Evolutionary conservation across 2,113 vertebrate species (phyloP).

Genomic region (Pomatorhinus ruficollis): DNA sequence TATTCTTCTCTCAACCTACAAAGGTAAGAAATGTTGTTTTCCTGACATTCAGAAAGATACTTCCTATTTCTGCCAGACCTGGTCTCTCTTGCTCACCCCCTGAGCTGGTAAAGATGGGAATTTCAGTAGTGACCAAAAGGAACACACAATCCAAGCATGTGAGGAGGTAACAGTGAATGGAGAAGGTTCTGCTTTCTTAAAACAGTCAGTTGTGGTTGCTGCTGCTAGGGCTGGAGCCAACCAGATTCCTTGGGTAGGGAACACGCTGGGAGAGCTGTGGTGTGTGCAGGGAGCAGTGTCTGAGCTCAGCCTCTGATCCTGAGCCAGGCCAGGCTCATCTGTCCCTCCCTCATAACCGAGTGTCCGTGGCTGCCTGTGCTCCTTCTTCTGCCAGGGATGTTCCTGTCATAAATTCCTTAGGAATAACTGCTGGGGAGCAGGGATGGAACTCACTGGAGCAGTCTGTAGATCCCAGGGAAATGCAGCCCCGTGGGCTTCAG

Average conservation of each 20-base stretch:
- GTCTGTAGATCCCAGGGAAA: background rate
- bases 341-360: background rate
- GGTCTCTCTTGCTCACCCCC: background rate
- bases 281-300: background rate
- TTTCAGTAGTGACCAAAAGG: background rate
- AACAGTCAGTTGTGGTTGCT: background rate
- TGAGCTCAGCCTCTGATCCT: background rate
- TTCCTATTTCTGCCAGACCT: background rate
- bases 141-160: rapidly evolving
- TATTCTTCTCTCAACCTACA: background rate
- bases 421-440: background rate
- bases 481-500: background rate
- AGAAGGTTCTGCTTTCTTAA: background rate
- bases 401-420: background rate
- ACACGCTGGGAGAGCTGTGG: background rate
- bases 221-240: background rate
- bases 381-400: background rate
- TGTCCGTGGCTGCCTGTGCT: background rate
- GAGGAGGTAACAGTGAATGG: background rate
- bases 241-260: background rate
- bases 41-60: background rate
- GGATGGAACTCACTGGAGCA: background rate
- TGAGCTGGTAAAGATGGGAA: background rate
- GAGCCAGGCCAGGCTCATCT: background rate
- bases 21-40: background rate